Conservation (phyloP, 2,113 vertebrate species). For the Dolichotis patagonum region DNA sequence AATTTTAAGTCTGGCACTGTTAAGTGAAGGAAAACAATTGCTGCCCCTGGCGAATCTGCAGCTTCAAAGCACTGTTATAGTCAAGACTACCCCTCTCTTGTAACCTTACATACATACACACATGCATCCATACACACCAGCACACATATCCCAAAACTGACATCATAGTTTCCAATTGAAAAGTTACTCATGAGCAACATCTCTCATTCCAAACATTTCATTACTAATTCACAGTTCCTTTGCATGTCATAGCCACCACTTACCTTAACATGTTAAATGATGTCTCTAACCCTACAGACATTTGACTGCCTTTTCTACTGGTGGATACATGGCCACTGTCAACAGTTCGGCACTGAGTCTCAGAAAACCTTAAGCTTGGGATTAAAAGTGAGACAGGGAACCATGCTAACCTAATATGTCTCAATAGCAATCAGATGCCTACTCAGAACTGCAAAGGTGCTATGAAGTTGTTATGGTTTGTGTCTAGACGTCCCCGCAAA, state of each 20-base stretch:
- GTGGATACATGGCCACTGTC: neutral
- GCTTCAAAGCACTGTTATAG: constrained; percentile 41
- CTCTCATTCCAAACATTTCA: constrained; percentile 11
- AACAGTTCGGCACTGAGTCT: neutral
- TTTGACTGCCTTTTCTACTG: neutral
- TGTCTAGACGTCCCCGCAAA: neutral
- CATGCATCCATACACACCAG: neutral
- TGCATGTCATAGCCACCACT: neutral
- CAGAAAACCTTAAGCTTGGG: constrained; percentile 20
- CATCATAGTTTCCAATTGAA: neutral
- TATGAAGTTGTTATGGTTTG: neutral
- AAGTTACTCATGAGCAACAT: neutral
- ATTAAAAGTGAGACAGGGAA: constrained; percentile 34
- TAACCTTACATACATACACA: neutral
- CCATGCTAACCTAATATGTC: neutral
- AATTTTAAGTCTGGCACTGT: constrained; percentile 44
- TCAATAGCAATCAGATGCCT: neutral
- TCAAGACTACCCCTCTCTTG: constrained; percentile 3
- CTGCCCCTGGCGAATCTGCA: constrained; percentile 54
- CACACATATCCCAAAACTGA: neutral
- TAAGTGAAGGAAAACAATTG: constrained; percentile 44
- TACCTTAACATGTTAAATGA: neutral
- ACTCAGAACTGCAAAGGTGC: neutral
- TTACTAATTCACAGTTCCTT: neutral
- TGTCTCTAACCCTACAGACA: neutral